Evolutionary conservation across 2,797 vertebrate species (phyloP), one percentile per base, ranked within the genome.

Genomic region (Chelon labrosus): DNA sequence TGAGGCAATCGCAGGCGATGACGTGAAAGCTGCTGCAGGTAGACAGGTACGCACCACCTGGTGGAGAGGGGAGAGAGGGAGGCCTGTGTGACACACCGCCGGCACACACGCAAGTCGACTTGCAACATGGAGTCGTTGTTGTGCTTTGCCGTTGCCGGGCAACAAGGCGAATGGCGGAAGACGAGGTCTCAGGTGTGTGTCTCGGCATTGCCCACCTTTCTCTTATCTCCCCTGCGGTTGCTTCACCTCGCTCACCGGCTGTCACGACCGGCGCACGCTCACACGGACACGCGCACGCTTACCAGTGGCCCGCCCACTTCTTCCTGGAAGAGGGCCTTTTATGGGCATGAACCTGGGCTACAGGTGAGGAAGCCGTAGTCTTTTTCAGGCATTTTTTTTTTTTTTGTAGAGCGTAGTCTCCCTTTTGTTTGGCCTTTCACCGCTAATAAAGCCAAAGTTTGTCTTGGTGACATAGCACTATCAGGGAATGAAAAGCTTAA

Each of bases 1-100:
- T 89, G 70, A 88, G 65, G 79, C 81, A 91, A 86, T 71, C 13
- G 11, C 58, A 68, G 78, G 70, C 76, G 50, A 67, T 82, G 80
- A 89, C 64, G 58, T 75, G 70, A 60, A 79, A 74, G 65, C 4
- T 57, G 25, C 53, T 69, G 22, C 59, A 55, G 19, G 63, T 75
- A 65, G 70, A 73, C 83, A 89, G 83, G 84, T 88, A 37, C 61
- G 69, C 73, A 79, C 79, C 83, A 85, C 77, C 83, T 90, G 88
- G 70, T 85, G 86, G 79, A 80, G 75, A 70, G 53, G 42, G 86
- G 79, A 80, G 75, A 70, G 53, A 46, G 35, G 47, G 27, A 59
- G 22, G 63, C 60, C 65, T 60, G 22, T 58, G 35, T 88, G 84
- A 85, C 82, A 85, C 70, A 80, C 64, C 31, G 37, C 2, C 1